Conservation (phyloP, 1,140 invertebrate genomes). For the Aplysia californica region DNA sequence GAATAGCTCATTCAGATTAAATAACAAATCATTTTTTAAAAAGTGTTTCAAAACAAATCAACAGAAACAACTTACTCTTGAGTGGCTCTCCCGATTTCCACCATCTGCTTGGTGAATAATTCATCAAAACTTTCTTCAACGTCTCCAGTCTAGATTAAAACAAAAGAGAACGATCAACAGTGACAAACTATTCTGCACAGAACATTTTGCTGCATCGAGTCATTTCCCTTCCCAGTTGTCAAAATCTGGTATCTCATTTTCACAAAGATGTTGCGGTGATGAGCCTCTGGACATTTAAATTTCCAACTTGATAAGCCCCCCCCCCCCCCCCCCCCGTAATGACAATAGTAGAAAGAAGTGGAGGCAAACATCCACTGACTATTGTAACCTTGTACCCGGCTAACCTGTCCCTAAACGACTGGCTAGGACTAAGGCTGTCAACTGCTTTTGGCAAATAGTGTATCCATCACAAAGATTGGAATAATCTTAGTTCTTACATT, state of each 20-base stretch:
- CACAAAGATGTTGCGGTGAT: neutral
- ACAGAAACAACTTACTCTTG: slow-evolving; percentile 64
- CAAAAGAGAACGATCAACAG: neutral
- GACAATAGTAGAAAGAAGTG: too few species aligned
- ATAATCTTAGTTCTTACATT: too few species aligned
- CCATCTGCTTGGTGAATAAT: slow-evolving; percentile 77
- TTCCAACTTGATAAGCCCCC: neutral
- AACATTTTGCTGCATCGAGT: neutral
- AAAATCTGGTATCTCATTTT: neutral
- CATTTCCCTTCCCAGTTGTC: neutral
- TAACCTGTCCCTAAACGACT: too few species aligned
- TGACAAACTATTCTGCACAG: neutral
- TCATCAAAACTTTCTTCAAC: slow-evolving; percentile 75
- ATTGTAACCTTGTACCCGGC: too few species aligned
- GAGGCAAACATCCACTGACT: too few species aligned
- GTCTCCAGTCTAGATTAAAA: slow-evolving; percentile 51
- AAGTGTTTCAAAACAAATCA: neutral
- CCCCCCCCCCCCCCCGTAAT: too few species aligned
- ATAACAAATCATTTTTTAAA: too few species aligned
- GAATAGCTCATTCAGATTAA: too few species aligned
- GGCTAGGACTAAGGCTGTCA: too few species aligned
- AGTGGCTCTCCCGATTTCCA: slow-evolving; percentile 73
- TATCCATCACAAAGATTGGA: too few species aligned
- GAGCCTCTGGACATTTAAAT: neutral
- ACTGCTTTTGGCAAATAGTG: too few species aligned